Base-by-base conservation (phyloP, 2,888 invertebrate genomes). In the Omphaloscelis lunosa region DNA sequence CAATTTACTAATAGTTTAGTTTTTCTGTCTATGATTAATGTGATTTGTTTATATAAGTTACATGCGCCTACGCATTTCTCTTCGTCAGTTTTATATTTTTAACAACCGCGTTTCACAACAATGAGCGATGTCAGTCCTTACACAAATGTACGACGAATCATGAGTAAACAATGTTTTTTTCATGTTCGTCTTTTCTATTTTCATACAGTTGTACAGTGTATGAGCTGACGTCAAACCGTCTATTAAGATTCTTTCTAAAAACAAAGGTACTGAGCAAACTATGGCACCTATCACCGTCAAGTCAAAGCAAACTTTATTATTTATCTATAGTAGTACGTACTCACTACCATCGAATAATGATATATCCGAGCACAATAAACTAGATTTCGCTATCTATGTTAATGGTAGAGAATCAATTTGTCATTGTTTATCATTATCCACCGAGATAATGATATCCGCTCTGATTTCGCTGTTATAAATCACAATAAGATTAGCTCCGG, bases 401-500 rank as follows among this genome's bases (percentile, higher is more conserved):
- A 89, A 89, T 86, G 71, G 83, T 80, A 87, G 80, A 83, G 82
- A 87, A 84, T 86, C 89, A 88, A 87, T 88, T 87, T 89, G 86
- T 88, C 88, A 85, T 88, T 88, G 86, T 87, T 89, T 88, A 88
- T 86, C 88, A 83, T 84, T 88, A 89, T 77, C 80, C 77, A 77
- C 72, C 17, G 63, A 82, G 86, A 86, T 87, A 88, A 84, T 86
- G 74, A 82, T 87, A 86, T 84, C 83, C 84, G 86, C 82, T 89
- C 85, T 77, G 77, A 85, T 87, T 89, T 83, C 45, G 67, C 76
- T 74, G 84, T 77, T 84, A 89, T 90, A 86, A 90, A 89, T 89
- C 86, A 91, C 89, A 89, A 92, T 91, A 88, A 92, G 91, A 90
- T 90, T 89, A 88, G 89, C 87, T 90, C 86, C 84, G 85, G 88